phyloP scores from a whole-genome alignment of 1,140 invertebrate genomes.

The Drosophila repletoides region DNA sequence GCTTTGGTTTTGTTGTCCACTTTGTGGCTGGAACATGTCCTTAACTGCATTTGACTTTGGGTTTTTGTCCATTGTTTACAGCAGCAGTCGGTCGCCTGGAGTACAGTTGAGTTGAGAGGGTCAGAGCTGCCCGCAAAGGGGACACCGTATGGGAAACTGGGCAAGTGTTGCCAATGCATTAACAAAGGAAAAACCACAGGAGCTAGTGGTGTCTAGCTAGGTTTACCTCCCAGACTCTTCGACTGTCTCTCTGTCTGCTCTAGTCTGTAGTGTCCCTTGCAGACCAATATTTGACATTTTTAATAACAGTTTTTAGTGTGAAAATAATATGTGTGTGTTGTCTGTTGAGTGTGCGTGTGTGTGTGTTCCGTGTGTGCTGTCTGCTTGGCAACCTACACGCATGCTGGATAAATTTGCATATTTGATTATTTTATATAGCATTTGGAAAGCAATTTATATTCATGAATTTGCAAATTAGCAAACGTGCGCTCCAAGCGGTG shows the following conservation, averaged over 20 bases:
- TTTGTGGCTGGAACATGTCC: constrained; percentile 8
- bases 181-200: constrained; percentile 3
- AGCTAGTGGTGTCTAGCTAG: background rate
- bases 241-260: background rate
- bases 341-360: constrained; percentile 10
- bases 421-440: constrained; percentile 68
- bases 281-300: constrained; percentile 41
- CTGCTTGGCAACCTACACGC: background rate
- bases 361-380: background rate
- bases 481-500: too few relatives aligned
- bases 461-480: constrained; percentile 67
- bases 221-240: background rate
- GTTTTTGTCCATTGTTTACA: constrained; percentile 19
- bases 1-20: constrained; percentile 22
- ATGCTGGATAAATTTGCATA: constrained; percentile 58
- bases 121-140: background rate
- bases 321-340: constrained; percentile 20
- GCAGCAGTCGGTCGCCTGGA: constrained; percentile 6
- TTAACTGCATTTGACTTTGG: constrained; percentile 45
- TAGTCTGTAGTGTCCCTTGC: background rate
- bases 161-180: constrained; percentile 2
- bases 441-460: constrained; percentile 70
- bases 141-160: background rate
- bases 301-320: constrained; percentile 50
- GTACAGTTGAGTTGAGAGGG: too few relatives aligned